Evolutionary conservation across 1,140 invertebrate genomes (phyloP), one percentile per base, ranked within the genome.

Genomic region (Apolygus lucorum): DNA sequence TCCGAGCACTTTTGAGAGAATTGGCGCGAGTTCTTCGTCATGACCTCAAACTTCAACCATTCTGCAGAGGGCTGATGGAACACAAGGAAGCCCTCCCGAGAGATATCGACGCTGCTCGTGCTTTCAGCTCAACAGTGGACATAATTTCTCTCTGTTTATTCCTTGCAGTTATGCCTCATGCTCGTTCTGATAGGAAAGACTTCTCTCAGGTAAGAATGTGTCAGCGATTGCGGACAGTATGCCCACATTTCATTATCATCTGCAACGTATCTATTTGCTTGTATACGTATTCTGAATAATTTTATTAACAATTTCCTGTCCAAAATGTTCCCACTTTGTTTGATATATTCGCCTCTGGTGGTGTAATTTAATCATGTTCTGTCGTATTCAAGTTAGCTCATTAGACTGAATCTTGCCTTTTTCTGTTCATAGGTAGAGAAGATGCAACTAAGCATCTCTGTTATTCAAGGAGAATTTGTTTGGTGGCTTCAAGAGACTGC

Each of bases 401-500:
- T 42, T n/a, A n/a, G n/a, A n/a, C n/a, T n/a, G n/a, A n/a, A n/a
- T 42, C 34, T 17, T 17, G 34, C 34, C 17, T 17, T 42, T 42
- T 42, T 42, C 34, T 24, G 69, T 90, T 68, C 71, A 21, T 29
- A 76, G 75, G 68, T 74, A 0, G 79, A 86, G 52, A 84, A 84
- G 28, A 90, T 88, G 77, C 89, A 90, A 71, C 81, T 82, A 25
- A 80, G 87, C 73, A 87, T 93, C 28, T 84, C 89, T 4, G 85
- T 84, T 28, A 92, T 96, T 65, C 91, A 96, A 78, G 79, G 87
- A 70, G 90, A 94, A 75, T 84, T 88, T 2, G 83, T 95, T 0
- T 86, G 84, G 72, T 98, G 95, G 95, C 80, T 98, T 71, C 88
- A 93, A 69, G 88, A 89, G 70, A 84, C 85, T 11, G 92, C 91